Base-by-base conservation (phyloP, 2,888 invertebrate species). In the Trypoxylon attenuatum region DNA sequence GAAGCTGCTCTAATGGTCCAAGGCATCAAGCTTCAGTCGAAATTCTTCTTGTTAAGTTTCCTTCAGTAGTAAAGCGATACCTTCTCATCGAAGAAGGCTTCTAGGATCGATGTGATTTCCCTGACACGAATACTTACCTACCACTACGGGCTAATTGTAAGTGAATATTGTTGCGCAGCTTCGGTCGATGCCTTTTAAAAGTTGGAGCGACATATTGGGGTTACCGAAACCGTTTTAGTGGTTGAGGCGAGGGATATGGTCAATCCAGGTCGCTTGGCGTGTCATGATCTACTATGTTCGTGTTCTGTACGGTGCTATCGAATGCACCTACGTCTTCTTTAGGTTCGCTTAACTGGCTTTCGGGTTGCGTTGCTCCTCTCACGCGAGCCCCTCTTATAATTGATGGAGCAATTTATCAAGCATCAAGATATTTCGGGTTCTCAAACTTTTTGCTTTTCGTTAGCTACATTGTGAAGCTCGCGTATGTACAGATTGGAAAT, bases 321-420 rank as follows among this genome's bases (percentile, higher is more conserved):
- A 38, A 57, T 49, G 38, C 49, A 41, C 63, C 60, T 60, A 54
- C 61, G 42, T 70, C 62, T 71, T 65, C 50, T 56, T 47, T 53
- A 33, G 39, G 46, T 55, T 52, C 42, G 54, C 19, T 51, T 25
- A 56, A 38, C 62, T 52, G 42, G 51, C n/a, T 58, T 56, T 45
- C 47, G 45, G 47, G 55, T 69, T 69, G 52, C 23, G 21, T 10
- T 22, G 38, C 47, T 54, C 53, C 15, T 53, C 55, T 64, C 65
- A 63, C 69, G 53, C 59, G 63, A 68, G 61, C 41, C 69, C 46
- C 49, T n/a, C 29, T 56, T 42, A 66, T 73, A 79, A 80, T 79
- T 68, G 73, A 68, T 59, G 73, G 67, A 65, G 69, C 68, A 77
- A 75, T 79, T 78, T 72, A 72, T 80, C 68, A 71, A 79, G 58